These are phyloP conservation scores for Fratercula arctica DNA, from an alignment of 2,797 vertebrate genomes.

Conservation along the genomic window DNA sequence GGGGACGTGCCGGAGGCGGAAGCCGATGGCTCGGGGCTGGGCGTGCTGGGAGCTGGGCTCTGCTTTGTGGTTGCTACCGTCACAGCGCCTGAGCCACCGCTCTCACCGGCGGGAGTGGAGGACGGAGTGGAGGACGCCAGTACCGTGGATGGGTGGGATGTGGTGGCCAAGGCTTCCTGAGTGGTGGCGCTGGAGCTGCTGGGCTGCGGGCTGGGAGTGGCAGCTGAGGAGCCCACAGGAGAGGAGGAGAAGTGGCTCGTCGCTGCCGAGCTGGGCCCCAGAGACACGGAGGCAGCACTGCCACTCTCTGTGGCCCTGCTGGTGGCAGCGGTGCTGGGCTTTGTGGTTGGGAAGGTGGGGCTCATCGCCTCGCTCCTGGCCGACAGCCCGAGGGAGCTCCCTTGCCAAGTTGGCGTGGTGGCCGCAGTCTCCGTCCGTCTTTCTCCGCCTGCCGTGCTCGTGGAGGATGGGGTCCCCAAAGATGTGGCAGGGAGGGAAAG, in stretches of 20 bases:
- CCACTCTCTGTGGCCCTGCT: fast-evolving
- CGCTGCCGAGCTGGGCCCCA: neutral
- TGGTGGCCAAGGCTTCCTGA: fast-evolving
- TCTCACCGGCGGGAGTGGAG: fast-evolving
- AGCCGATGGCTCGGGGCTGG: fast-evolving
- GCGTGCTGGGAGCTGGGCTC: neutral
- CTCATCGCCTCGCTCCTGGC: fast-evolving
- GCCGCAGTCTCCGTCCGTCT: too few relatives aligned
- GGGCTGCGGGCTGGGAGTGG: fast-evolving
- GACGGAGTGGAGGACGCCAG: too few relatives aligned
- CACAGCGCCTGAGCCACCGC: fast-evolving
- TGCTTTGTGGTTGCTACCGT: fast-evolving
- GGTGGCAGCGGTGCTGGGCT: fast-evolving
- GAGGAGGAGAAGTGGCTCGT: neutral
- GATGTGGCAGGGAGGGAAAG: too few relatives aligned
- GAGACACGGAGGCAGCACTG: neutral
- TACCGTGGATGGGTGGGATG: fast-evolving
- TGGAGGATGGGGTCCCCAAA: too few relatives aligned
- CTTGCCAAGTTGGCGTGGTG: too few relatives aligned
- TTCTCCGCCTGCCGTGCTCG: too few relatives aligned
- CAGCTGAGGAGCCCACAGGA: fast-evolving
- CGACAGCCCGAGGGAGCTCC: too few relatives aligned
- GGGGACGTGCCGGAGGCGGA: neutral
- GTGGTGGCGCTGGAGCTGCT: neutral
- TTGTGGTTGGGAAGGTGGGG: fast-evolving